A percentile compares a stretch with the other conserved stretches of the same genome.
phyloP scores from a whole-genome alignment of 2,888 invertebrate genomes.

The Cryptocephalus primarius region DNA sequence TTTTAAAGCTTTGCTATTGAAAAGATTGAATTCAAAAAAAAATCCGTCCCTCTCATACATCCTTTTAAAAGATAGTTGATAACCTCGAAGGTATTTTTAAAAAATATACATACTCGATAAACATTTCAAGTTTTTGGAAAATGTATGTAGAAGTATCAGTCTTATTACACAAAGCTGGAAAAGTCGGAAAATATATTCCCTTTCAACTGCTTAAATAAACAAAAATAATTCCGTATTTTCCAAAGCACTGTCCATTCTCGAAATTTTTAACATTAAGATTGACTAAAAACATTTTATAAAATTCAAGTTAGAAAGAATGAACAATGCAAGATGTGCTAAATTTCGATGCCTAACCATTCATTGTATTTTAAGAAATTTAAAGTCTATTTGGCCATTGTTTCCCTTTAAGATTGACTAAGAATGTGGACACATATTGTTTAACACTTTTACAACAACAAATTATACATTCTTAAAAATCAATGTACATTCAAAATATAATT shows the following conservation, averaged over 20 bases:
- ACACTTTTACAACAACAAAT: not conserved
- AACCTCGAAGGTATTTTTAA: conserved; percentile 1
- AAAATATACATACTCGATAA: conserved; percentile 7
- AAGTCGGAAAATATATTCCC: conserved; percentile 4
- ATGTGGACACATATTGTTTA: not conserved
- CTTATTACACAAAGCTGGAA: conserved; percentile 22
- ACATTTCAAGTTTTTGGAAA: conserved; percentile 10
- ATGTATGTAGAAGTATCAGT: conserved; percentile 24
- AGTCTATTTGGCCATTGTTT: not conserved
- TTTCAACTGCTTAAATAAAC: not conserved
- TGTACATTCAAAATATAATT: conserved; percentile 8
- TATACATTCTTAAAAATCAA: not conserved
- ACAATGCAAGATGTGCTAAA: conserved; percentile 1
- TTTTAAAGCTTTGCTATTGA: not conserved
- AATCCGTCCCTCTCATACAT: too few relatives aligned
- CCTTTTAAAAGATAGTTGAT: conserved; percentile 3
- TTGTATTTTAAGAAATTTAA: conserved; percentile 8
- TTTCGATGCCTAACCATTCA: conserved; percentile 15
- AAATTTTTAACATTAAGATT: too few relatives aligned
- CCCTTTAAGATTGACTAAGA: not conserved
- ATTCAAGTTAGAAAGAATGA: not conserved
- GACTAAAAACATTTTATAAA: not conserved
- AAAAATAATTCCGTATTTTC: not conserved
- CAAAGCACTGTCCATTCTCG: too few relatives aligned
- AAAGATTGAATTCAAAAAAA: not conserved